phyloP scores from a whole-genome alignment of 2,888 invertebrate genomes.

The Sarcophaga variegata region DNA sequence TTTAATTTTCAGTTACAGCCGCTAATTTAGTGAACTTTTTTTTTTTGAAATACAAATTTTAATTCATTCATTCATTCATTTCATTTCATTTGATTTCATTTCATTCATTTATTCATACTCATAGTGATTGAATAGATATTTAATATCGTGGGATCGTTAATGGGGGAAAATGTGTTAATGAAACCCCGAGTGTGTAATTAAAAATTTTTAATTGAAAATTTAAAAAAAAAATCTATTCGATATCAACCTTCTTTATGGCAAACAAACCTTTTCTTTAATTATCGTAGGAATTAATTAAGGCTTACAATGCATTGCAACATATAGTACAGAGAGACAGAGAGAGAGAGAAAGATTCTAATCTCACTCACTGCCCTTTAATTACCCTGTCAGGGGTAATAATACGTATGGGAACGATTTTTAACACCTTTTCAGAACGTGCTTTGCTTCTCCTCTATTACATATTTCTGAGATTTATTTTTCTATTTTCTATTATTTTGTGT shows the following conservation, averaged over 20 bases:
- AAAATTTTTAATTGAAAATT: neutral
- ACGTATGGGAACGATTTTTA: no score
- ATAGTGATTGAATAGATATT: conserved; percentile 1
- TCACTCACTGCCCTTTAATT: no score
- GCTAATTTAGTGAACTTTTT: conserved; percentile 6
- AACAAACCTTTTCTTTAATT: neutral
- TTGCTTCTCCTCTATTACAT: no score
- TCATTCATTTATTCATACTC: neutral
- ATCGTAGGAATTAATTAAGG: neutral
- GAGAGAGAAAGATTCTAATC: no score
- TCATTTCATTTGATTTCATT: conserved; percentile 5
- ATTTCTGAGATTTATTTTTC: no score
- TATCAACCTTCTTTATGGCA: no score
- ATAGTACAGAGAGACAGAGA: no score
- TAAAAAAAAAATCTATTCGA: neutral
- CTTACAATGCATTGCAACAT: neutral
- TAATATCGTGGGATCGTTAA: conserved; percentile 39
- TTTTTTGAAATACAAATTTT: neutral
- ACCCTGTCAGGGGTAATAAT: no score
- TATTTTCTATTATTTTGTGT: no score
- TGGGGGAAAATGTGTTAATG: conserved; percentile 30
- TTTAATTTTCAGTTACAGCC: conserved; percentile 4
- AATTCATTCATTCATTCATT: neutral
- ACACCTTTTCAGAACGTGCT: no score
- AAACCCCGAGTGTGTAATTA: conserved; percentile 14